A percentile compares a stretch with the other conserved stretches of the same genome.
These are phyloP conservation scores for Solenopsis invicta DNA, from an alignment of 1,140 invertebrate species.

Conservation along the genomic window DNA sequence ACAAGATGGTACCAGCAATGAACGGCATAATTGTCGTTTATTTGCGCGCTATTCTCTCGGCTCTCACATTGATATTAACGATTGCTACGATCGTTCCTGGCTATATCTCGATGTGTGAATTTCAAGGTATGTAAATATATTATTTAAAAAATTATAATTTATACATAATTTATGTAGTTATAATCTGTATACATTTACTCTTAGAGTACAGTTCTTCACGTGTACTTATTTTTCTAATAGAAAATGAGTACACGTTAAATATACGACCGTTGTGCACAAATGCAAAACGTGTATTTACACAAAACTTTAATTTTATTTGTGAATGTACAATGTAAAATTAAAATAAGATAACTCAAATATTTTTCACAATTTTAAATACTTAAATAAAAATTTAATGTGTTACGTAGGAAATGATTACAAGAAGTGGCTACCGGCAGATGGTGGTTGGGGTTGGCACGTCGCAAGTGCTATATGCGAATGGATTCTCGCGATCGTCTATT, in stretches of 20 bases:
- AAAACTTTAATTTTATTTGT: not conserved
- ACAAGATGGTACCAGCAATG: slow-evolving; percentile 76
- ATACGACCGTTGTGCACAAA: too few species aligned
- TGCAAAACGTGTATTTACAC: too few species aligned
- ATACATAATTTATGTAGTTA: not conserved
- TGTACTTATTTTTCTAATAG: too few species aligned
- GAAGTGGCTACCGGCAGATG: slow-evolving; percentile 89
- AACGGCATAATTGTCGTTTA: slow-evolving; percentile 74
- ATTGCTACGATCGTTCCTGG: slow-evolving; percentile 74
- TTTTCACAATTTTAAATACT: not conserved
- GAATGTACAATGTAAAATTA: not conserved
- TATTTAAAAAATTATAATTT: not conserved
- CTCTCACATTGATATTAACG: slow-evolving; percentile 75
- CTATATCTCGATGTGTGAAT: slow-evolving; percentile 76
- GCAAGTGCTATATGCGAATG: slow-evolving; percentile 89
- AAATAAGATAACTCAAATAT: not conserved
- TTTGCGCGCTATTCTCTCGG: slow-evolving; percentile 72
- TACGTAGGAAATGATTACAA: slow-evolving; percentile 80
- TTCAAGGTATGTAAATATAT: slow-evolving; percentile 70
- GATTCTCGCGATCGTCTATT: slow-evolving; percentile 87
- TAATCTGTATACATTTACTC: not conserved
- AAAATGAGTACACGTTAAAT: too few species aligned
- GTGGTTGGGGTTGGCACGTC: slow-evolving; percentile 89
- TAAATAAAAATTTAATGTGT: slow-evolving; percentile 9
- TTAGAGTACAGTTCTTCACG: too few species aligned